These are phyloP conservation scores for Penaeus chinensis DNA, from an alignment of 1,140 invertebrate species.

Conservation along the genomic window DNA sequence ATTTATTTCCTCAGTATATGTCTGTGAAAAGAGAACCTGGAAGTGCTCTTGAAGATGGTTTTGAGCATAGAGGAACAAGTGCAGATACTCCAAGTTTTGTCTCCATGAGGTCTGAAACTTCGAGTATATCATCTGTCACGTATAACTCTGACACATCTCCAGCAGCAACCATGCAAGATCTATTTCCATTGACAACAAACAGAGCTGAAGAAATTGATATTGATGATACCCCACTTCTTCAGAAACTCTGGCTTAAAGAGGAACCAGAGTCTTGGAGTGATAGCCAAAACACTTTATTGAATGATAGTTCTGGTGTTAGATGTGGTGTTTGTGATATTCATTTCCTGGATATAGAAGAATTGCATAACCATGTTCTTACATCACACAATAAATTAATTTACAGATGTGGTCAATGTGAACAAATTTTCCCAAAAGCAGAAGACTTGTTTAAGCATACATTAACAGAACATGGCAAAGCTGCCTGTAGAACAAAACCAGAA, in stretches of 20 bases:
- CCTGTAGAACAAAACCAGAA: no score
- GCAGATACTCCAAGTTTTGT: no score
- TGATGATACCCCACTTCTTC: no score
- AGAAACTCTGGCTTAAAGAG: background rate
- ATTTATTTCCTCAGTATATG: no score
- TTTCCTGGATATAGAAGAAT: background rate
- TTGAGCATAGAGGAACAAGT: no score
- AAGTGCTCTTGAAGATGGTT: no score
- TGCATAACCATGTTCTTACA: slow-evolving; percentile 7
- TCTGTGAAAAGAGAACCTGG: no score
- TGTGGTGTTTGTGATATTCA: slow-evolving; percentile 14
- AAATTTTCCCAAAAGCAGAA: background rate
- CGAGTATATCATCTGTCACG: background rate
- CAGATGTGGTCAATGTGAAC: background rate
- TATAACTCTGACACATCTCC: no score
- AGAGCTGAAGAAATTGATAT: no score
- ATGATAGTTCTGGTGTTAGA: background rate
- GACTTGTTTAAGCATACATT: no score
- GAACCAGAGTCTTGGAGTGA: slow-evolving; percentile 10
- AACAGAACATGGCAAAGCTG: no score
- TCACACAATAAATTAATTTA: background rate
- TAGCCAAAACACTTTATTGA: background rate
- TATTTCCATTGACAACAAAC: background rate
- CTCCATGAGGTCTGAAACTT: background rate
- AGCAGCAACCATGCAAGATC: no score